Base-by-base conservation (phyloP, 2,888 invertebrate species). In the Conistra vaccinii region DNA sequence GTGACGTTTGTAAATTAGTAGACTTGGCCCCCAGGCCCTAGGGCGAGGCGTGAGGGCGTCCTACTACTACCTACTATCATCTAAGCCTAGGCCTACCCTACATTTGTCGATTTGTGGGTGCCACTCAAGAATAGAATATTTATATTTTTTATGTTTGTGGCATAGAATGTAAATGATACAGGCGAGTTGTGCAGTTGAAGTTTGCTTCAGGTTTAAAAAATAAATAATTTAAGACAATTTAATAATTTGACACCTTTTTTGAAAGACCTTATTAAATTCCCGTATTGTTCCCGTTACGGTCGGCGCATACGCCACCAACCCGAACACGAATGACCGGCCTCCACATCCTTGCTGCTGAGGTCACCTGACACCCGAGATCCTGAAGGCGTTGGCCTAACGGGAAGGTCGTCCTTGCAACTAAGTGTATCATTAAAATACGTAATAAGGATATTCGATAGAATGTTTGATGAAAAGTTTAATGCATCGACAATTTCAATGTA, bases 341-440 rank as follows among this genome's bases (percentile, higher is more conserved):
- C 81, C 74, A 77, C 88, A 87, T 89, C 90, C 91, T 90, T 90
- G 91, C 79, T 42, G 76, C 65, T 84, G 88, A 91, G 91, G 89
- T 89, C 90, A 84, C 78, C 61, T 80, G 93, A 90, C 88, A 93
- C 88, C 85, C 80, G 93, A 92, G 88, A 88, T 89, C 90, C 87
- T 81, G 89, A 85, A 90, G 91, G 90, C 91, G 91, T 90, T 91
- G 91, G 89, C 89, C 89, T 83, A 78, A 85, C 81, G 76, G 80
- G 85, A 89, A 90, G 90, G 89, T 81, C 88, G 79, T 60, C 74
- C 66, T 71, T 73, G 68, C 68, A 69, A 67, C 65, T 42, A 55
- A 35, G 12, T 69, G 14, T 29, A 32, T 66, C 29, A n/a, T 29
- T 29, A n/a, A 48, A 65, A 51, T 66, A 66, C 9, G 17, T 10